These are phyloP conservation scores for Climacteris rufus DNA, from an alignment of 2,113 vertebrate genomes.

Conservation along the genomic window DNA sequence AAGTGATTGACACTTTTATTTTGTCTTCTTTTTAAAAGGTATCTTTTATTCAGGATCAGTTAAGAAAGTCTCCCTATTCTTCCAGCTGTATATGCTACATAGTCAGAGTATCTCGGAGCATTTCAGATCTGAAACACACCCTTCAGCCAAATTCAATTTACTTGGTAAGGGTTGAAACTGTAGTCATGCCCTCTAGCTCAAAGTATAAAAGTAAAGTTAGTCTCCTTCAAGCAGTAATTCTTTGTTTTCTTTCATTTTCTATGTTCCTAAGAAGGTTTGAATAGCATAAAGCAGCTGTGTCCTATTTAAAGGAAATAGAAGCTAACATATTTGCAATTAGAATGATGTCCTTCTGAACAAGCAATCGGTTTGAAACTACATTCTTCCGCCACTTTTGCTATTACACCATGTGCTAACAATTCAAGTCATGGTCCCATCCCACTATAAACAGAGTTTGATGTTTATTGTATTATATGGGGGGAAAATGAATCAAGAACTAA, in stretches of 20 bases:
- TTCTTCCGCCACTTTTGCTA: background rate
- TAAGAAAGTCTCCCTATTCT: background rate
- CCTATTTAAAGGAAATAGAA: background rate
- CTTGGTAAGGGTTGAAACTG: background rate
- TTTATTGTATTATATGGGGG: background rate
- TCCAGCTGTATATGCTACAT: background rate
- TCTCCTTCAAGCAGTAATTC: background rate
- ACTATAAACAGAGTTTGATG: background rate
- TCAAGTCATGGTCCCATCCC: background rate
- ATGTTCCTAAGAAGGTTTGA: background rate
- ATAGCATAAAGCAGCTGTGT: background rate
- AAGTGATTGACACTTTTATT: background rate
- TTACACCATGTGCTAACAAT: background rate
- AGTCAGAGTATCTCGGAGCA: background rate
- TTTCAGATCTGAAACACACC: background rate
- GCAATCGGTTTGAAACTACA: background rate
- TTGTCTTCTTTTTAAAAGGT: background rate
- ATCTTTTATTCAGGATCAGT: background rate
- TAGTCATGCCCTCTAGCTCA: background rate
- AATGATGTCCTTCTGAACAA: background rate
- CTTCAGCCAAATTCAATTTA: background rate
- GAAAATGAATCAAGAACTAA: background rate
- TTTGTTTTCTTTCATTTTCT: background rate
- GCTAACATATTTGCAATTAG: background rate
- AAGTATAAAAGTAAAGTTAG: background rate